Evolutionary conservation across 2,888 invertebrate genomes (phyloP).

Genomic region (Caenorhabditis afra): DNA sequence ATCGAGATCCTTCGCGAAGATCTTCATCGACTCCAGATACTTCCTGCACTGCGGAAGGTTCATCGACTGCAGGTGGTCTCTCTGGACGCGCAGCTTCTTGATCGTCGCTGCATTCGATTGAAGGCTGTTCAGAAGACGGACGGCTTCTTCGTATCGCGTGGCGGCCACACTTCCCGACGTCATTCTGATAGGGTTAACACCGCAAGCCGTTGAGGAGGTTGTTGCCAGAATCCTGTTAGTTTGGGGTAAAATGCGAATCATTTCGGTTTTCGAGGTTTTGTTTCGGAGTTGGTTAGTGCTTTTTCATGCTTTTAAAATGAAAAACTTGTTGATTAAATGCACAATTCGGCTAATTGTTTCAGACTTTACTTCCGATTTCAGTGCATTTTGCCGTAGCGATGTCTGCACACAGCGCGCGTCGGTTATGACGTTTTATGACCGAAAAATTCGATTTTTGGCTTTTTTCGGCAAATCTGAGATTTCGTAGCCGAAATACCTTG

Average conservation of each 20-base stretch:
- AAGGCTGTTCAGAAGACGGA: constrained; percentile 73
- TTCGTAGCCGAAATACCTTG: neutral
- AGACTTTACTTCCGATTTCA: neutral
- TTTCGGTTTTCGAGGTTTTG: constrained; percentile 16
- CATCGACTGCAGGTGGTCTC: constrained; percentile 59
- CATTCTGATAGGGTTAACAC: constrained; percentile 51
- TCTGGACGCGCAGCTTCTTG: constrained; percentile 74
- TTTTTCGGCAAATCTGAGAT: constrained; percentile 7
- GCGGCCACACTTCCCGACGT: constrained; percentile 12
- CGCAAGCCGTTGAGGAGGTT: constrained; percentile 44
- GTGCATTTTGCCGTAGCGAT: constrained; percentile 50
- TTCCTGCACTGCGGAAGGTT: constrained; percentile 64
- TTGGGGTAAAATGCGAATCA: constrained; percentile 45
- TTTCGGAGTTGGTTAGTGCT: neutral
- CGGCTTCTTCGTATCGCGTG: constrained; percentile 64
- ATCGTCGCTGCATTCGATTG: constrained; percentile 77
- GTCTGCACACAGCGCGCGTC: constrained; percentile 40
- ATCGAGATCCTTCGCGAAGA: constrained; percentile 70
- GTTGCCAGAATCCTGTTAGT: constrained; percentile 55
- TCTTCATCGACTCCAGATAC: constrained; percentile 58
- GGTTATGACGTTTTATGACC: constrained; percentile 19
- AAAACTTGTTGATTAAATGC: constrained; percentile 2
- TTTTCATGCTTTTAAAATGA: constrained; percentile 29
- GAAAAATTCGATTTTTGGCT: constrained; percentile 39
- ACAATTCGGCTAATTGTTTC: constrained; percentile 12